A percentile compares a stretch with the other conserved stretches of the same genome.
These are phyloP conservation scores for Pyxicephalus adspersus DNA, from an alignment of 2,113 vertebrate species.

Conservation along the genomic window DNA sequence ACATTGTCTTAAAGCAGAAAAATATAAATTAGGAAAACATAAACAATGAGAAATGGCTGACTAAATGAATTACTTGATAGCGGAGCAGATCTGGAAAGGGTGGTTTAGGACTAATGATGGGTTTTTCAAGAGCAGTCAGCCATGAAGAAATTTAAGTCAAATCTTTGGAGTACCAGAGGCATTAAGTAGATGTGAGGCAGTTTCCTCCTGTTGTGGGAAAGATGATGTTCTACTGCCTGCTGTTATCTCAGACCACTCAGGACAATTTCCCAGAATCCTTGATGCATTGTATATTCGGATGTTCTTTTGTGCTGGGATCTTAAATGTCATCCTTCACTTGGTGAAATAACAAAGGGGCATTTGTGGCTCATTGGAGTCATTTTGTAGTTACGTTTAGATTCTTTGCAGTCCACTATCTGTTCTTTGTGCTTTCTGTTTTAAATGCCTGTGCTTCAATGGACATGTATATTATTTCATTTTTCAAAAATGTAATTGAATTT, in stretches of 20 bases:
- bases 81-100: background rate
- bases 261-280: conserved; percentile 34
- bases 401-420: conserved; percentile 1
- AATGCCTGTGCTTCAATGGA: background rate
- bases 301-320: conserved; percentile 17
- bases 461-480: background rate
- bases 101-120: conserved; percentile 6
- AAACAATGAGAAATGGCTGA: background rate
- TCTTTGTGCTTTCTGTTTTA: background rate
- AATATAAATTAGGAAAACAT: background rate
- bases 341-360: conserved; percentile 38
- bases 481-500: background rate
- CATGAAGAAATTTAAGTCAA: background rate
- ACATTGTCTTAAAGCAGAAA: background rate
- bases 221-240: background rate
- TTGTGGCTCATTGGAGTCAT: conserved; percentile 28
- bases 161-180: background rate
- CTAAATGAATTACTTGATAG: background rate
- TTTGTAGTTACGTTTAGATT: background rate
- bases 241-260: conserved; percentile 17
- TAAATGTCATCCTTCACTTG: conserved; percentile 39
- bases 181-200: background rate
- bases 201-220: background rate
- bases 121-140: conserved; percentile 21
- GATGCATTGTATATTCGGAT: background rate